Evolutionary conservation across 1,140 invertebrate genomes (phyloP), one percentile per base, ranked within the genome.

Genomic region (Vanessa atalanta): DNA sequence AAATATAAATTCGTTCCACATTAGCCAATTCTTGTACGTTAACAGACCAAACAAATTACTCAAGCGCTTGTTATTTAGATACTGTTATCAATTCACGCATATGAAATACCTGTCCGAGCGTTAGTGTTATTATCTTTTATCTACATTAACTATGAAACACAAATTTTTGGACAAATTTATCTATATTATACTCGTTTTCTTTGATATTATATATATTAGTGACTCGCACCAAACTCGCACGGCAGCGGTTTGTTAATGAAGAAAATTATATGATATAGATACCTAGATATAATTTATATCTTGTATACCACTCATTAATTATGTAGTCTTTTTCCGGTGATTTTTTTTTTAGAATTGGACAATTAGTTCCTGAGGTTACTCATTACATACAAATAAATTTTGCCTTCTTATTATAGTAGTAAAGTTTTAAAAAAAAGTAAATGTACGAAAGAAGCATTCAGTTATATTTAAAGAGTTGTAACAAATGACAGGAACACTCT

Each of bases 401-500:
- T 6, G 6, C 26, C 26, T 31, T 20, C 3, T 31, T 2, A 31
- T 31, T 31, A 31, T 31, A 31, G 3, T 31, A 31, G 26, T 31
- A 31, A 31, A 31, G 26, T 1, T 31, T 31, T 31, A 31, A 31
- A 31, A 31, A 31, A 4, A 31, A 4, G n/a, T 6, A 31, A 43
- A 37, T 1, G 7, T 43, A 43, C 37, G 37, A 43, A 5, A 9
- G 37, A 43, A 43, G 6, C 37, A 43, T 43, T 43, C 37, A 0
- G 6, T 43, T 72, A 53, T 63, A 66, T 64, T 69, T 70, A 76
- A 43, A 73, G 13, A 78, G 80, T 76, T 82, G 80, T 80, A 79
- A 61, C 70, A 86, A 82, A 84, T 80, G 67, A 76, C 78, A 85
- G 80, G 74, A 87, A 82, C 75, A 81, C 79, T 77, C 77, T 66